Evolutionary conservation across 2,113 vertebrate genomes (phyloP).

Genomic region (Glareola pratincola): DNA sequence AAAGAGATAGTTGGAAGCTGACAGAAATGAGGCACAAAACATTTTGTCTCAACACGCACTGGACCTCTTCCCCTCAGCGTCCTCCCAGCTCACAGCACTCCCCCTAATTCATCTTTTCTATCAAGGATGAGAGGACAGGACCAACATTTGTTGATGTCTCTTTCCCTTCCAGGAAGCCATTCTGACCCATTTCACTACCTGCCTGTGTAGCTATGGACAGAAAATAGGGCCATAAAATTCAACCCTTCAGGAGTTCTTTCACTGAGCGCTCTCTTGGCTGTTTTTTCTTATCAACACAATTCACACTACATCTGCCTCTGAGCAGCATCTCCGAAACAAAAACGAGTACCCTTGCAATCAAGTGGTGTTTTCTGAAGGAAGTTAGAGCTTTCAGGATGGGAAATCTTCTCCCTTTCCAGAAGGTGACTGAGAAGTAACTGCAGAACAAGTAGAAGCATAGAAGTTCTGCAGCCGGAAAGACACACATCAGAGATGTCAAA

Average conservation of each 20-base stretch:
- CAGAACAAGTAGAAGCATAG: background rate
- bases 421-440: background rate
- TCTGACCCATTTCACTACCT: background rate
- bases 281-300: background rate
- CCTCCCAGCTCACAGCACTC: background rate
- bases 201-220: background rate
- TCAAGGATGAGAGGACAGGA: background rate
- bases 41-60: background rate
- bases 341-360: rapidly evolving
- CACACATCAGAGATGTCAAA: rapidly evolving
- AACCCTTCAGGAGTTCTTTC: background rate
- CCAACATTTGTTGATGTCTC: background rate
- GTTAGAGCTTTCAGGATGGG: background rate
- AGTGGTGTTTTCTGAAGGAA: background rate
- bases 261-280: background rate
- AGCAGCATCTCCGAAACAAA: background rate
- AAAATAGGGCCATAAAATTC: background rate
- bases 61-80: background rate
- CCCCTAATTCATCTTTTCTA: background rate
- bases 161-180: background rate
- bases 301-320: background rate
- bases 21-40: background rate
- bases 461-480: background rate
- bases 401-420: background rate
- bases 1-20: background rate